Evolutionary conservation across 2,797 vertebrate species (phyloP), one percentile per base, ranked within the genome.

Genomic region (Halcyon chelicuti): DNA sequence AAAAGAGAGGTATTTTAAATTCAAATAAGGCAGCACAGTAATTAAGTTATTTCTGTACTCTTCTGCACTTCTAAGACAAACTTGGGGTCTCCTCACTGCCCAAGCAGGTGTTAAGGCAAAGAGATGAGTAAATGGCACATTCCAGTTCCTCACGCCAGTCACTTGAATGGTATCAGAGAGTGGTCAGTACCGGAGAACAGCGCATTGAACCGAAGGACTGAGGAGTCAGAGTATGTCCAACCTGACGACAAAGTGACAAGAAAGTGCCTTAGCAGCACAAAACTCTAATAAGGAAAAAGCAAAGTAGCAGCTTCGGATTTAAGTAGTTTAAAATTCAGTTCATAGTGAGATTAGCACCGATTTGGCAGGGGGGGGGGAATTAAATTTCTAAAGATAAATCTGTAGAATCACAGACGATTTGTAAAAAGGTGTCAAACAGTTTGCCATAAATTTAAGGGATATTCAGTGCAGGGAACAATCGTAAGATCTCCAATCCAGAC

Each of bases 301-400:
- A 82, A 72, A 76, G 46, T 31, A 85, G 57, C 5, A 90, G 54
- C 55, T 88, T 87, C 51, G 44, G 54, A 33, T 80, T 92, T 83
- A 85, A 93, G 79, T 26, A 88, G 81, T 52, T 73, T 89, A 47
- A 76, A 93, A 80, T 67, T 73, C 23, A 17, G 77, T 65, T 93
- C 63, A 25, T 2, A 66, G 55, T 2, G 7, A 92, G 85, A 90
- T 94, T 70, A 95, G 57, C 7, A 2, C 80, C 39, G 5, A 61
- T 96, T 91, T 88, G 60, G 91, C n/a, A 91, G 33, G 29, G 28
- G 26, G 28, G 26, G 47, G n/a, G 83, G 79, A 93, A 93, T 85
- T 73, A 88, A 94, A 85, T 67, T 91, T 85, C 92, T 88, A 55
- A 86, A 94, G 90, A 95, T 90, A 94, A 94, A 94, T 91, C 47